phyloP scores from a whole-genome alignment of 2,888 invertebrate species.

The Phrixothrix hirtus region DNA sequence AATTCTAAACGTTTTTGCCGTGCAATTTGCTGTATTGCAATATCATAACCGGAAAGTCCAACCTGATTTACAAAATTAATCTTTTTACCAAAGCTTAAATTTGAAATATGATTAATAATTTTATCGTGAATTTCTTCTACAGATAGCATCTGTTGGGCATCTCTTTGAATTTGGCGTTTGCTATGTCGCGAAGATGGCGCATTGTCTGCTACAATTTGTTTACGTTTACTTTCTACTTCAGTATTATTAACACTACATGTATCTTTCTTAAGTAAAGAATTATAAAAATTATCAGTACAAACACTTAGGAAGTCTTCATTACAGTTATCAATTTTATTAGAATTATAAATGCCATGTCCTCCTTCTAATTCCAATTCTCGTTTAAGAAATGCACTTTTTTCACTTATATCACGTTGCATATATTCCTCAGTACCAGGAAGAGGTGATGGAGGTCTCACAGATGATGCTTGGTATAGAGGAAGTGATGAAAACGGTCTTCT shows the following conservation, averaged over 20 bases:
- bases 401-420: conserved; percentile 47
- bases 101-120: conserved; percentile 50
- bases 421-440: conserved; percentile 50
- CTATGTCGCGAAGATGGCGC: conserved; percentile 4
- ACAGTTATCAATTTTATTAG: background rate
- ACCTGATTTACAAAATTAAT: conserved; percentile 49
- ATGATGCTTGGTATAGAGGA: background rate
- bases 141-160: conserved; percentile 2
- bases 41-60: conserved; percentile 46
- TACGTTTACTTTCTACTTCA: background rate
- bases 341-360: background rate
- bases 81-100: conserved; percentile 48
- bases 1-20: conserved; percentile 51
- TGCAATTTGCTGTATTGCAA: conserved; percentile 48
- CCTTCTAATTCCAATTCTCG: conserved; percentile 36
- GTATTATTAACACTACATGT: background rate
- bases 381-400: conserved; percentile 50
- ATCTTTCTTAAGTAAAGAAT: too few species aligned
- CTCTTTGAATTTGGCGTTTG: conserved; percentile 3
- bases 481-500: conserved; percentile 5
- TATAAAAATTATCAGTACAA: background rate
- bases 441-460: conserved; percentile 40
- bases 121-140: conserved; percentile 47
- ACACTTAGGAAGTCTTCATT: conserved; percentile 7
- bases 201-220: conserved; percentile 2